Evolutionary conservation across 2,888 invertebrate genomes (phyloP).

Genomic region (Cataglyphis cursor): DNA sequence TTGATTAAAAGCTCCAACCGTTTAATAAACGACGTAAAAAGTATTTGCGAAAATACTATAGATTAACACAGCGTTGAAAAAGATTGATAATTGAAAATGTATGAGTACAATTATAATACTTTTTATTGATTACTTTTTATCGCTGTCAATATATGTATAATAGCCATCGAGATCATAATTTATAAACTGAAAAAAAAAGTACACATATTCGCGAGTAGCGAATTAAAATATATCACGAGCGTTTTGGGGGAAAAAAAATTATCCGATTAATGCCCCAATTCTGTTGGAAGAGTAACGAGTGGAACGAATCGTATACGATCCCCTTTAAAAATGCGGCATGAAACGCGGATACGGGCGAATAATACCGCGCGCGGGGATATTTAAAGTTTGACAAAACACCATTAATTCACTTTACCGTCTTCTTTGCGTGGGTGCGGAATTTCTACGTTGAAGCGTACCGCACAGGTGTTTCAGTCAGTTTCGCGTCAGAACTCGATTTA

Average conservation of each 20-base stretch:
- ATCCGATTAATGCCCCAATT: slow-evolving; percentile 14
- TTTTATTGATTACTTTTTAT: too few species aligned
- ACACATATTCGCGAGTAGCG: background rate
- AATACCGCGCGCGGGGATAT: slow-evolving; percentile 17
- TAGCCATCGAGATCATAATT: background rate
- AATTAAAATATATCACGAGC: background rate
- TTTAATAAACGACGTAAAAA: background rate
- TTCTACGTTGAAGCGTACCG: slow-evolving; percentile 17
- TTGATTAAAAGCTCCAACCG: background rate
- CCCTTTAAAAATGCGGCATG: slow-evolving; percentile 47
- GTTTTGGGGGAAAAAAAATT: background rate
- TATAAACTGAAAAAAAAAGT: background rate
- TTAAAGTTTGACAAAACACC: slow-evolving; percentile 49
- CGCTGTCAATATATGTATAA: background rate
- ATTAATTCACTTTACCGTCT: slow-evolving; percentile 42
- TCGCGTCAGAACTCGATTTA: slow-evolving; percentile 41
- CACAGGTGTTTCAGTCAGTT: slow-evolving; percentile 11
- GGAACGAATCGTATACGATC: slow-evolving; percentile 30
- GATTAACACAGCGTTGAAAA: background rate
- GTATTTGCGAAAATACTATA: background rate
- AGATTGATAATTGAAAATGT: background rate
- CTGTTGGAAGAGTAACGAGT: background rate
- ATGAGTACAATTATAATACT: background rate
- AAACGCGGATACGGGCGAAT: slow-evolving; percentile 20
- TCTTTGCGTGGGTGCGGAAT: slow-evolving; percentile 1